A percentile compares a stretch with the other conserved stretches of the same genome.
phyloP scores from a whole-genome alignment of 2,113 vertebrate species.

The Camelus bactrianus region DNA sequence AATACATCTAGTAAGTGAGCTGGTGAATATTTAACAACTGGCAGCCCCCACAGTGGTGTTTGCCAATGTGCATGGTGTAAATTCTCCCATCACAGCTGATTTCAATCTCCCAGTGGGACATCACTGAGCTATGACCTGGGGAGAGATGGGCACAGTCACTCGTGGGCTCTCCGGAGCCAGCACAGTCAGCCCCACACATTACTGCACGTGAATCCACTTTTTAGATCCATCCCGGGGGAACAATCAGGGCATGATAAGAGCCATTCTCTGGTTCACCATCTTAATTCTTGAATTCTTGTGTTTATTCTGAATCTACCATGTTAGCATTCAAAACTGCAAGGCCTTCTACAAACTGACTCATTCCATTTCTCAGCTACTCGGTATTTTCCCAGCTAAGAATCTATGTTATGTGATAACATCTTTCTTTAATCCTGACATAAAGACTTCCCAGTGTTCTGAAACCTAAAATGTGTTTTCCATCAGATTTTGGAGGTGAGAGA shows the following conservation, averaged over 20 bases:
- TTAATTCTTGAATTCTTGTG: not conserved
- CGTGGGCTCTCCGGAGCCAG: rapidly evolving
- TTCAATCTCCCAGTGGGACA: not conserved
- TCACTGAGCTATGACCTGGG: not conserved
- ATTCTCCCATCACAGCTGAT: not conserved
- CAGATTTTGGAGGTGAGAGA: not conserved
- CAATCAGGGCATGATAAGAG: rapidly evolving
- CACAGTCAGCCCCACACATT: not conserved
- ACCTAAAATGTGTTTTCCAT: not conserved
- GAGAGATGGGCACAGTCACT: rapidly evolving
- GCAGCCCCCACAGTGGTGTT: rapidly evolving
- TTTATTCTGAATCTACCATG: not conserved
- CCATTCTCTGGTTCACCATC: not conserved
- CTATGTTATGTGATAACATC: rapidly evolving
- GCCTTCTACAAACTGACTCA: not conserved
- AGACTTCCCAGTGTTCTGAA: not conserved
- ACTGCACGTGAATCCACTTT: rapidly evolving
- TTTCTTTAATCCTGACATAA: not conserved
- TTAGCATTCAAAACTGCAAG: not conserved
- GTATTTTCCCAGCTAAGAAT: not conserved
- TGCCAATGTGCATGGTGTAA: rapidly evolving
- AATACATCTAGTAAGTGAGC: not conserved
- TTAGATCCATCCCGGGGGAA: no score
- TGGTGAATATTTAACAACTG: not conserved
- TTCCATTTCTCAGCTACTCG: not conserved